phyloP scores from a whole-genome alignment of 92 coral and sea anemone species.

The Muricea muricata region DNA sequence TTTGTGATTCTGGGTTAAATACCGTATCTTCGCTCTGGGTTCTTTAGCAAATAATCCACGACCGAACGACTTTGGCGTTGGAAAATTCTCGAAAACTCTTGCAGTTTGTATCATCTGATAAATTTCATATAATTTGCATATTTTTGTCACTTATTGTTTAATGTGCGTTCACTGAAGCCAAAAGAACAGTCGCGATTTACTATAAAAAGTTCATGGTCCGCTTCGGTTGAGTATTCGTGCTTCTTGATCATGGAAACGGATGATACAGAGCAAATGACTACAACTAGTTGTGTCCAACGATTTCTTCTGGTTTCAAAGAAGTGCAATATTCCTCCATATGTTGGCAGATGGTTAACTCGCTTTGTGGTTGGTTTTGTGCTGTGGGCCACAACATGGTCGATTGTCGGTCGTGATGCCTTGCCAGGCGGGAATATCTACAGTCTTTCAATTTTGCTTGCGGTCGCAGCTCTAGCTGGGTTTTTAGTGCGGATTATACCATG shows the following conservation, averaged over 20 bases:
- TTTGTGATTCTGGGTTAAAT: too few species aligned
- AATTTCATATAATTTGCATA: too few species aligned
- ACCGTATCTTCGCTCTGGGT: too few species aligned
- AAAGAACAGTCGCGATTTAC: too few species aligned
- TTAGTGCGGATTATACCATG: conserved; percentile 72
- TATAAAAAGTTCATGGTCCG: too few species aligned
- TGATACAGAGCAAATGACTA: not conserved
- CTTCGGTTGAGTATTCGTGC: not conserved
- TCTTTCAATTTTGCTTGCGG: conserved; percentile 71
- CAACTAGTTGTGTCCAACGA: not conserved
- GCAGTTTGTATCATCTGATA: too few species aligned
- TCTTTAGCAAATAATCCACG: too few species aligned
- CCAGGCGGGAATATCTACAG: conserved; percentile 97
- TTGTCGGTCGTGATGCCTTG: conserved; percentile 72
- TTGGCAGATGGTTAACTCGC: conserved; percentile 75
- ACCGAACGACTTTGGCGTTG: too few species aligned
- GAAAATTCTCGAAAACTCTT: too few species aligned
- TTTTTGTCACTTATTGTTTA: too few species aligned
- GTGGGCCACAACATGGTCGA: conserved; percentile 83
- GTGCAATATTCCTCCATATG: conserved; percentile 59
- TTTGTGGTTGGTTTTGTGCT: conserved; percentile 57
- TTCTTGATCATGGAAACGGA: not conserved
- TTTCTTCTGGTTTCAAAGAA: not conserved
- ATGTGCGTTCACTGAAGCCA: too few species aligned
- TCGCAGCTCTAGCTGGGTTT: conserved; percentile 89